Base-by-base conservation (phyloP, 2,797 vertebrate species). In the Alfaro cultratus region DNA sequence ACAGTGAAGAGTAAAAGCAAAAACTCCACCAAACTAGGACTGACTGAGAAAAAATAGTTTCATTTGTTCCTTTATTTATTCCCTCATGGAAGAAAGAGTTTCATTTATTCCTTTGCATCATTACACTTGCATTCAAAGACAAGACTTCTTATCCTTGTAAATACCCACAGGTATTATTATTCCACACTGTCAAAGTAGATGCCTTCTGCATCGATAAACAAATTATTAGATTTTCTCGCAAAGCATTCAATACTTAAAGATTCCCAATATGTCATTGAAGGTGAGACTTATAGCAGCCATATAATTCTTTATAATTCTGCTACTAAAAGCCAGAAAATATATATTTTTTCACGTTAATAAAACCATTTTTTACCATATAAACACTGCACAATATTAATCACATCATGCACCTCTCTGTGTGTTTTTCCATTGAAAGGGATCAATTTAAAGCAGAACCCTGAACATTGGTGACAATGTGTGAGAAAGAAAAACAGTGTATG, bases 341-440 rank as follows among this genome's bases (percentile, higher is more conserved):
- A 34, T 34, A 34, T 34, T 34, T 34, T 83, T 90, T 83, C 85
- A 82, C 84, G 90, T 84, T 70, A 86, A 89, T 89, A 82, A 90
- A 93, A 29, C 77, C 77, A 16, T 79, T 89, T 88, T 91, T 92
- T 94, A 93, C 86, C 92, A 91, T 92, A 91, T 89, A 85, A 89
- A 90, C 90, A 87, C 89, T 86, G 93, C 92, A 92, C 85, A 84
- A 93, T 93, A 93, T 92, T 93, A 90, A 91, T 91, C 89, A 89
- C 87, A 91, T 88, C 79, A 90, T 79, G 78, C 71, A 57, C 77
- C 79, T 83, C 74, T 84, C 49, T 88, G 80, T 86, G 84, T 85
- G 77, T 85, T 68, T 91, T 80, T 89, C 81, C 71, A 86, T 85
- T 86, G 81, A 86, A 78, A 90, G 80, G 79, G 88, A 92, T 93